Evolutionary conservation across 1,140 invertebrate genomes (phyloP), one percentile per base, ranked within the genome.

Genomic region (Helicorthomorpha holstii): DNA sequence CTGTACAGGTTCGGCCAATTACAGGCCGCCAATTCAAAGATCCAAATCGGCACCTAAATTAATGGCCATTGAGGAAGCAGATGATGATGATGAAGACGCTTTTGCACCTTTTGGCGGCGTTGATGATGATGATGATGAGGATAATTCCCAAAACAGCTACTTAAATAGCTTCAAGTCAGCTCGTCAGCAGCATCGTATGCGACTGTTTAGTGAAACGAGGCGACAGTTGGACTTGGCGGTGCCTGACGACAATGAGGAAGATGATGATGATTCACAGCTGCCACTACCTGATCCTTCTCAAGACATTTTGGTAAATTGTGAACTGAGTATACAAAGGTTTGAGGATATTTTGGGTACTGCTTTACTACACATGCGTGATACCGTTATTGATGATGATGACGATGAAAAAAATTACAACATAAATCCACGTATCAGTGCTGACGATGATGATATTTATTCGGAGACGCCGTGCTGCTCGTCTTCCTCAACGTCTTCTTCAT

Each of bases 1-100:
- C 78, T 63, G 76, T 83, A 72, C 86, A 79, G 38, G 75, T 78
- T 46, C 73, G 83, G 50, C 69, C 49, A 77, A 78, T 59, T 79
- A 78, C 60, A 70, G 88, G 54, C 92, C 93, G 2, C 92, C 93
- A 0, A 64, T 96, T 46, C 90, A 94, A 64, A 76, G 91, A 54
- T 94, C 89, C 0, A 94, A 93, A 65, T 91, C 86, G 34, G 93
- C 93, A 3, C 93, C 94, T 0, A 92, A 94, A 64, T 70, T 98
- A 1, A 86, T 83, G 50, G 80, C 85, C 24, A 98, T 98, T 55
- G 87, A 93, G 62, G 94, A 98, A 46, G 44, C 22, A 10, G 49
- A 42, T 38, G 49, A 50, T 10, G 10, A 24, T 43, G 41, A 24
- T 26, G 46, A 38, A 16, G 34, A 12, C 19, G 46, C 23, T 24